A percentile compares a stretch with the other conserved stretches of the same genome.
Conservation (phyloP, 2,113 vertebrate species). For the Sitta europaea region DNA sequence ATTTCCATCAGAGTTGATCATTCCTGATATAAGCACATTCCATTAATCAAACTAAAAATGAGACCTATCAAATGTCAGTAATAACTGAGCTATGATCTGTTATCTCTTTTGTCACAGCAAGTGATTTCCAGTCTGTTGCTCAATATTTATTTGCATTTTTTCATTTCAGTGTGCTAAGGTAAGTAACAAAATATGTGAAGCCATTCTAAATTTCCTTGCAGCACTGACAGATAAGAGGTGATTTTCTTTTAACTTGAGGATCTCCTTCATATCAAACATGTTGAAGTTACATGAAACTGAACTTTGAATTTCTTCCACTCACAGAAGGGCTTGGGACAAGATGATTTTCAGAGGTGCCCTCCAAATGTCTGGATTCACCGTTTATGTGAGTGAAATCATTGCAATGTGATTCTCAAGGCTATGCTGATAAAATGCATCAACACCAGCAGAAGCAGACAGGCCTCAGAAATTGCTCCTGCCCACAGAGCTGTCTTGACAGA, state of each 20-base stretch:
- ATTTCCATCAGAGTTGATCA: not conserved
- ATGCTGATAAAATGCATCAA: not conserved
- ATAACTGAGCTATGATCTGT: not conserved
- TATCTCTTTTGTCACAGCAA: not conserved
- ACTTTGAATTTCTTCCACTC: not conserved
- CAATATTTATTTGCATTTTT: not conserved
- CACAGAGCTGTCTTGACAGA: not conserved
- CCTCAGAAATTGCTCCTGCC: not conserved
- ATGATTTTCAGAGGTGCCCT: not conserved
- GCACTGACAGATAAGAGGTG: not conserved
- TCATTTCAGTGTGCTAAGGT: not conserved
- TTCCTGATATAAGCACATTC: not conserved
- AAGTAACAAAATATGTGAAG: not conserved
- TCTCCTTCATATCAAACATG: not conserved
- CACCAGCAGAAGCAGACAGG: not conserved
- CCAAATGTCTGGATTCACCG: not conserved
- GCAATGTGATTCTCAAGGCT: not conserved
- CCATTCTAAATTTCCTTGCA: not conserved
- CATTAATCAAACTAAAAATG: not conserved
- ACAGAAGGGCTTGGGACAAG: not conserved
- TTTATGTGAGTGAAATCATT: not conserved
- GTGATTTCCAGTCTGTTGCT: not conserved
- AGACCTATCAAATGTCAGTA: not conserved
- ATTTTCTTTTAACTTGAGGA: not conserved
- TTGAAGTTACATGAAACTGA: not conserved